Evolutionary conservation across 2,888 invertebrate species (phyloP).

Genomic region (Keiferia lycopersicella): DNA sequence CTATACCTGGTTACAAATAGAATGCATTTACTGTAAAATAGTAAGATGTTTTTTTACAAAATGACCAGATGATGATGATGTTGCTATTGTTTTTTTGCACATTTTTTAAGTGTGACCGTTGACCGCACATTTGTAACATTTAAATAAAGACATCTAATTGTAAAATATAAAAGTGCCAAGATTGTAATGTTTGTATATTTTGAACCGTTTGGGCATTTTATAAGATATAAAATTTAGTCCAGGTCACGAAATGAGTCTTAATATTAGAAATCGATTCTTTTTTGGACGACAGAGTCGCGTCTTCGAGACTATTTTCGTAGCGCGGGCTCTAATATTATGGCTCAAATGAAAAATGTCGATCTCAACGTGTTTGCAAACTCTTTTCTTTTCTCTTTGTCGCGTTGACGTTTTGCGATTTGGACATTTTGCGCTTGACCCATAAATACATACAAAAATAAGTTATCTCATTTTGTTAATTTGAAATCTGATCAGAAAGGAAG

Average conservation of each 20-base stretch:
- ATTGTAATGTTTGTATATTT: slow-evolving; percentile 5
- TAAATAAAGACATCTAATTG: background rate
- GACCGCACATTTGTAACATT: background rate
- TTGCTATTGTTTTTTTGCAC: background rate
- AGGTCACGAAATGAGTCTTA: too few relatives aligned
- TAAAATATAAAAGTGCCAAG: background rate
- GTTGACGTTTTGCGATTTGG: background rate
- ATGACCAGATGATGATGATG: background rate
- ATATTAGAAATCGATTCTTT: too few relatives aligned
- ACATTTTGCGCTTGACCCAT: background rate
- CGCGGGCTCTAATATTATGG: background rate
- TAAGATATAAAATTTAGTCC: background rate
- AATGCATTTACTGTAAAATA: background rate
- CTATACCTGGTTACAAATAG: background rate
- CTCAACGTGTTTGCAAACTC: background rate
- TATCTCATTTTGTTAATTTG: too few relatives aligned
- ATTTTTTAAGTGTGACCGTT: background rate
- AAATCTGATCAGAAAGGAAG: too few relatives aligned
- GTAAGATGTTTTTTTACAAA: background rate
- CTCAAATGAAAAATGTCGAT: background rate
- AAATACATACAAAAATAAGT: background rate
- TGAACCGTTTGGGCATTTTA: background rate
- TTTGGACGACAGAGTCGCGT: too few relatives aligned
- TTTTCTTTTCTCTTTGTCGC: background rate
- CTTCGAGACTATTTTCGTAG: too few relatives aligned